A percentile compares a stretch with the other conserved stretches of the same genome.
Conservation (phyloP, 2,888 invertebrate species). For the Sarcophaga subvicina region DNA sequence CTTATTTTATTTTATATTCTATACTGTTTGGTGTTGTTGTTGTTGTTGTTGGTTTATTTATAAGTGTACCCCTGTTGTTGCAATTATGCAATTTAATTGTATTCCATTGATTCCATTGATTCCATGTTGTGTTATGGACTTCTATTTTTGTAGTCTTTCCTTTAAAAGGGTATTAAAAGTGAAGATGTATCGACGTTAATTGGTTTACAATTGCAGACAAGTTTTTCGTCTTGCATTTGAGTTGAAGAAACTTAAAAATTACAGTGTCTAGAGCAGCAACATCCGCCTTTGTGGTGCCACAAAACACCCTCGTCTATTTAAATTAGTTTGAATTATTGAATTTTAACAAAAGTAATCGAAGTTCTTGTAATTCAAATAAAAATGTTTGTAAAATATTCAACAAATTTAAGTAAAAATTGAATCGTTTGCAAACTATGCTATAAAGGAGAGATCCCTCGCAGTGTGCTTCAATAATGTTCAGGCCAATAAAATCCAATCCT, state of each 20-base stretch:
- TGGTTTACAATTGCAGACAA: conserved; percentile 39
- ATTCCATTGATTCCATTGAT: conserved; percentile 54
- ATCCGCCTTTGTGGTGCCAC: background rate
- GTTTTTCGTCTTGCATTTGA: conserved; percentile 36
- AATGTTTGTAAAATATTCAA: too few relatives aligned
- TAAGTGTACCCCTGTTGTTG: conserved; percentile 49
- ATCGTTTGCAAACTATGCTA: too few relatives aligned
- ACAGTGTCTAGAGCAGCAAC: background rate
- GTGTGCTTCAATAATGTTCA: too few relatives aligned
- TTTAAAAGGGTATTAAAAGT: conserved; percentile 4
- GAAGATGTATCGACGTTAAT: conserved; percentile 44
- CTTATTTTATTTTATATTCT: conserved; percentile 21
- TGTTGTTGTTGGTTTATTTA: conserved; percentile 17
- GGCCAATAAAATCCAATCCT: too few relatives aligned
- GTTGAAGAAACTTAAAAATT: conserved; percentile 1
- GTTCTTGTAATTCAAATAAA: background rate
- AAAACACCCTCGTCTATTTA: background rate
- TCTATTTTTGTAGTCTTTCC: conserved; percentile 3
- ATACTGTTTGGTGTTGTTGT: conserved; percentile 7
- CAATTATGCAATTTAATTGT: conserved; percentile 67
- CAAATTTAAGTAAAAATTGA: too few relatives aligned
- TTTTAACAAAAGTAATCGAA: background rate
- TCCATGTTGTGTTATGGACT: background rate
- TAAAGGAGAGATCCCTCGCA: too few relatives aligned
- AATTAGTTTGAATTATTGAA: background rate